Conservation (phyloP, 2,113 vertebrate genomes). For the Uria lomvia region DNA sequence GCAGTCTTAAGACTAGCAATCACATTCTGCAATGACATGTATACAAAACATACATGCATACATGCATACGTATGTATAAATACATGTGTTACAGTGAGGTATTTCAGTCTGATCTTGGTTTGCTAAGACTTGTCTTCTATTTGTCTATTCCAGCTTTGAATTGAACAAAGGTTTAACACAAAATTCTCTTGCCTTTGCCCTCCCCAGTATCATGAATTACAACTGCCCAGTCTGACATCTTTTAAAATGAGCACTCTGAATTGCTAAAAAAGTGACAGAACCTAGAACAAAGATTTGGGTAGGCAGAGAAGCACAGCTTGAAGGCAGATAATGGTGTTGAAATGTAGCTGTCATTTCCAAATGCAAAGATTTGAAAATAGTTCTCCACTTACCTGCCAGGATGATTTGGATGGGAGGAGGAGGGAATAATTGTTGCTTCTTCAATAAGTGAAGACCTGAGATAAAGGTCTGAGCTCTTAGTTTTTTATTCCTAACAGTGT, state of each 20-base stretch:
- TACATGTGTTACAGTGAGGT: background rate
- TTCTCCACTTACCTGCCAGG: background rate
- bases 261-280: background rate
- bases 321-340: background rate
- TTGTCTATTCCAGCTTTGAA: background rate
- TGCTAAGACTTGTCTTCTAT: background rate
- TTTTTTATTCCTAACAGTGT: background rate
- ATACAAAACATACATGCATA: background rate
- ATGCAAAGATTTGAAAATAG: constrained; percentile 18
- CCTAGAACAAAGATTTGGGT: background rate
- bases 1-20: background rate
- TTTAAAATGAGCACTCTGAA: background rate
- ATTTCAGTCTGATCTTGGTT: background rate
- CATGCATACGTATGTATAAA: background rate
- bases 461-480: background rate
- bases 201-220: background rate
- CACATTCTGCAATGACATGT: background rate
- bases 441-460: background rate
- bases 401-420: background rate
- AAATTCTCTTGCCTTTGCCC: background rate
- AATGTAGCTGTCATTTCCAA: constrained; percentile 15
- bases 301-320: background rate
- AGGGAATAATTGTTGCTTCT: background rate
- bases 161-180: background rate
- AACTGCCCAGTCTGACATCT: background rate